Conservation (phyloP, 1,140 invertebrate genomes). For the Lysiphlebus fabarum region DNA sequence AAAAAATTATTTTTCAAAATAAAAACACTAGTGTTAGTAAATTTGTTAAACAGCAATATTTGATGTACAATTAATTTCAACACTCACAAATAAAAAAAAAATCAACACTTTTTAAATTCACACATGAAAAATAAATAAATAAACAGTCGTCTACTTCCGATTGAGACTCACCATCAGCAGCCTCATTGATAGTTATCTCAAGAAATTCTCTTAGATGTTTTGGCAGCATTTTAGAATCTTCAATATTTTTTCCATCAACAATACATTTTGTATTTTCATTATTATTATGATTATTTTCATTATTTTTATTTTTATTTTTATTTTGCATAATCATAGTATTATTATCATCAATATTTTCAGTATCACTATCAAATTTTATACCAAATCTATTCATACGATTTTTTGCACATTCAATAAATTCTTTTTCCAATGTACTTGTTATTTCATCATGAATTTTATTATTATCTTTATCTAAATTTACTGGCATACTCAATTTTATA, state of each 20-base stretch:
- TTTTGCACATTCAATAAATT: constrained; percentile 70
- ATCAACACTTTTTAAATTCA: too few species aligned
- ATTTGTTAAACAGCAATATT: too few species aligned
- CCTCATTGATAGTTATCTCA: constrained; percentile 47
- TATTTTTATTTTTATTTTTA: neutral
- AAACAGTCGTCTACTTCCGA: constrained; percentile 35
- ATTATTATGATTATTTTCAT: constrained; percentile 23
- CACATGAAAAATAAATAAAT: constrained; percentile 49
- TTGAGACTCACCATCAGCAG: constrained; percentile 54
- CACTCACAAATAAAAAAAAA: too few species aligned
- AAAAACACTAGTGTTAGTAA: too few species aligned
- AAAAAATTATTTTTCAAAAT: too few species aligned
- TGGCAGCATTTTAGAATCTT: constrained; percentile 63
- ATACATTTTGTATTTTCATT: constrained; percentile 55
- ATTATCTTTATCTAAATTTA: constrained; percentile 32
- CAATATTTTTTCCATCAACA: constrained; percentile 61
- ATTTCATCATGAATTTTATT: constrained; percentile 38
- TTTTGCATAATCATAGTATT: constrained; percentile 15
- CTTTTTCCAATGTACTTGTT: constrained; percentile 63
- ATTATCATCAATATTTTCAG: constrained; percentile 40
- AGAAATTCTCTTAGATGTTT: constrained; percentile 72
- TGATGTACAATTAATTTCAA: too few species aligned
- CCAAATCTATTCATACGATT: constrained; percentile 61
- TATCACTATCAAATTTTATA: constrained; percentile 55
- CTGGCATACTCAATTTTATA: constrained; percentile 64